Percentiles rank a stretch among this genome's conserved stretches.
These are phyloP conservation scores for Myripristis jacobus DNA, from an alignment of 2,797 vertebrate species.

Conservation along the genomic window DNA sequence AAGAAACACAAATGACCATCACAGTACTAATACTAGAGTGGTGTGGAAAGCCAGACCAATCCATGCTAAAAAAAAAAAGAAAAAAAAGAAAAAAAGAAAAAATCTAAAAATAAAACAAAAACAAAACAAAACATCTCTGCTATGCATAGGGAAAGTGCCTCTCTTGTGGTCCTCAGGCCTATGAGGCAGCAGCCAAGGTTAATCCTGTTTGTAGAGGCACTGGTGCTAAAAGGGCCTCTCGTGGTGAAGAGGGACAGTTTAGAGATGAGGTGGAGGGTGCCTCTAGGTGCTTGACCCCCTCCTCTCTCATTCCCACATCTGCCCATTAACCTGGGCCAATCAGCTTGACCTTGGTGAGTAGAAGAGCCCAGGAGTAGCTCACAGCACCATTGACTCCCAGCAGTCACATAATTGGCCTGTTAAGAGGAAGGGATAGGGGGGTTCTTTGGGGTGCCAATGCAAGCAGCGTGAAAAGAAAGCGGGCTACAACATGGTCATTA, in stretches of 20 bases:
- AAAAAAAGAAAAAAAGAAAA: constrained; percentile 3
- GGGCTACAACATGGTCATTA: constrained; percentile 9
- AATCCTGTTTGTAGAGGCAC: constrained; percentile 78
- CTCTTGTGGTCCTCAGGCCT: constrained; percentile 28
- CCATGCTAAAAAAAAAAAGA: no score
- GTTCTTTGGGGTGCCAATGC: constrained; percentile 39
- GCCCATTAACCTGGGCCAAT: constrained; percentile 86
- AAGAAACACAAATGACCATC: background rate
- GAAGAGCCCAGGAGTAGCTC: constrained; percentile 76
- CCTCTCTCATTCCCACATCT: constrained; percentile 78
- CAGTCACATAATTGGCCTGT: constrained; percentile 81
- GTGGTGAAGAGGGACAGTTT: constrained; percentile 79
- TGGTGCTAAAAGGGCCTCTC: constrained; percentile 75
- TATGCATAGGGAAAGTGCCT: constrained; percentile 24
- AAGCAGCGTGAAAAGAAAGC: constrained; percentile 44
- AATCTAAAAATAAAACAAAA: background rate
- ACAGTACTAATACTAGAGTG: background rate
- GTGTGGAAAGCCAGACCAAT: no score
- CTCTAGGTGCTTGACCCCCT: constrained; percentile 83
- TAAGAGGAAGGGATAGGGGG: constrained; percentile 64
- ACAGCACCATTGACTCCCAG: constrained; percentile 74
- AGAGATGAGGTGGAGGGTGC: constrained; percentile 82
- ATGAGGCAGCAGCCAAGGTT: constrained; percentile 70
- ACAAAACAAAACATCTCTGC: background rate
- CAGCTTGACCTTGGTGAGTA: constrained; percentile 85